Evolutionary conservation across 2,113 vertebrate genomes (phyloP), one percentile per base, ranked within the genome.

Genomic region (Suricata suricatta): DNA sequence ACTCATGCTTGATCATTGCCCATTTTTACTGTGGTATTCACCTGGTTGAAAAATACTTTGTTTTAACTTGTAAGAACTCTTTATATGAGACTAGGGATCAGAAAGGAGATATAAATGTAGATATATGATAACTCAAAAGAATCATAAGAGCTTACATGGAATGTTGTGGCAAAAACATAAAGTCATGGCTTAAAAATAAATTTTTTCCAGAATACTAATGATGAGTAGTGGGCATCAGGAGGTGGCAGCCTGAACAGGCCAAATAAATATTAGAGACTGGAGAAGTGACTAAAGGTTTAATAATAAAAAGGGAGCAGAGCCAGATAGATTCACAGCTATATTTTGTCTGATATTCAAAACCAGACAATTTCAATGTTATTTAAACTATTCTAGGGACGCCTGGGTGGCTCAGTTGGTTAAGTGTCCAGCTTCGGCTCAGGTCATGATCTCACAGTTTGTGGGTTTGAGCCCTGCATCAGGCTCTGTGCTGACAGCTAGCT

Each of bases 231-330:
- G 63, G 66, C 13, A 85, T 8, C 23, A 93, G 60, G 15, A 90
- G 86, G 29, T 82, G 66, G 29, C n/a, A 64, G 52, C 10, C n/a
- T 60, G n/a, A 90, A 33, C 54, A 83, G 41, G 83, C n/a, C 63
- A 72, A 10, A 38, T 77, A 81, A 89, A 57, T 82, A 69, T 8
- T 35, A 72, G 31, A 87, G 57, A 57, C 60, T 83, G 15, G 60
- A 93, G 79, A 95, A 19, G 3, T 76, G 80, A 87, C 52, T 89
- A 92, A 80, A 95, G 57, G 38, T 85, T 97, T 81, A 81, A 10
- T 31, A 71, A 35, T 35, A 29, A 84, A 92, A 95, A 90, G 23
- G 13, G 29, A 19, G 14, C 29, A 90, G 68, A 95, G 81, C 54
- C 47, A 89, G 31, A 63, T 54, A 76, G 64, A 94, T 11, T 86